phyloP scores from a whole-genome alignment of 2,113 vertebrate species.

The Callaeas wilsoni region DNA sequence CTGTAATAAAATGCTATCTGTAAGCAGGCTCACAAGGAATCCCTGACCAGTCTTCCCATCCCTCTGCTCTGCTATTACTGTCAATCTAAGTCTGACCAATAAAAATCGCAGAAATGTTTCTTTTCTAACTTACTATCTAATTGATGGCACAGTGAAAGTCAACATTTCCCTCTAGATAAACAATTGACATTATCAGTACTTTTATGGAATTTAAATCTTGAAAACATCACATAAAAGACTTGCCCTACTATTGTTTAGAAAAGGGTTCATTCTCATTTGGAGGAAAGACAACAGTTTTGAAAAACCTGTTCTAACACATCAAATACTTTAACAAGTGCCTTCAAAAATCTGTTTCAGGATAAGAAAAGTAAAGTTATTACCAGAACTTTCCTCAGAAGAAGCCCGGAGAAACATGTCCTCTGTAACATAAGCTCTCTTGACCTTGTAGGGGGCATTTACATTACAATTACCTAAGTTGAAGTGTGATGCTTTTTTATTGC shows the following conservation, averaged over 20 bases:
- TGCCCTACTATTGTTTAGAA: not conserved
- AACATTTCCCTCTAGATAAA: not conserved
- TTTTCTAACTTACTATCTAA: not conserved
- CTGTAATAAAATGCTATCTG: not conserved
- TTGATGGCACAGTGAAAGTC: not conserved
- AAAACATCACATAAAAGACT: not conserved
- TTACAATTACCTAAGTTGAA: not conserved
- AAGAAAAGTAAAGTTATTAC: not conserved
- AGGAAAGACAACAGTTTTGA: not conserved
- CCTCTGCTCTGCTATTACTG: not conserved
- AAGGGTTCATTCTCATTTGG: not conserved
- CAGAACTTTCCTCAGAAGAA: not conserved
- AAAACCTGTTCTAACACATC: not conserved
- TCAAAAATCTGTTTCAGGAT: not conserved
- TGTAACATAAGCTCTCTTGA: not conserved
- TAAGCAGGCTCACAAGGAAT: not conserved
- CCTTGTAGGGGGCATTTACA: not conserved
- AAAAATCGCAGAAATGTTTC: not conserved
- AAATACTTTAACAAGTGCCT: not conserved
- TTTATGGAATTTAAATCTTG: not conserved
- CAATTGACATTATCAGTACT: not conserved
- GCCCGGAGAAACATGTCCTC: not conserved
- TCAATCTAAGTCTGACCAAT: not conserved
- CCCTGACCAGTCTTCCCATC: not conserved
- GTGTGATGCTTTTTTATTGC: not conserved